Base-by-base conservation (phyloP, 2,888 invertebrate species). In the Seira sanloemensis region DNA sequence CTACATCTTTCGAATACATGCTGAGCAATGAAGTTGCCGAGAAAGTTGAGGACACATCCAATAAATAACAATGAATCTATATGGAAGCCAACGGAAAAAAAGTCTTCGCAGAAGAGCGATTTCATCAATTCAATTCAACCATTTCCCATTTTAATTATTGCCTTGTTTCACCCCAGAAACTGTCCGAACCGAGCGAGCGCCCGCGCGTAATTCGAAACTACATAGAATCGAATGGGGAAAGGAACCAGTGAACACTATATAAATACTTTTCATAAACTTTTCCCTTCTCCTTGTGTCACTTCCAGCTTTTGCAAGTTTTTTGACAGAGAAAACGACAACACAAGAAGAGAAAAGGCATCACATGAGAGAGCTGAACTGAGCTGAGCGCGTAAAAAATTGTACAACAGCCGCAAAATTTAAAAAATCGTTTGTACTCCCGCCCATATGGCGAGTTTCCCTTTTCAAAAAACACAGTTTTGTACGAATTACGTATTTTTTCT, bases 281-380 rank as follows among this genome's bases (percentile, higher is more conserved):
- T n/a, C n/a, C n/a, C n/a, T n/a, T n/a, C n/a, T n/a, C n/a, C n/a
- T n/a, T 18, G 12, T 58, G 58, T 58, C 58, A 58, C 58, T 58
- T 58, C 18, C 58, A 58, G 58, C 58, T 58, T n/a, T n/a, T 58
- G 58, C n/a, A 58, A 58, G 58, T 58, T n/a, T n/a, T n/a, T 58
- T 58, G 58, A 58, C 58, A 58, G 16, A 58, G n/a, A n/a, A 58
- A 58, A n/a, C n/a, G 16, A 58, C 58, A 18, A 58, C 58, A 58
- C 58, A 58, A 58, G n/a, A 7, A 58, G n/a, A n/a, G n/a, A 58
- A 58, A 37, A 58, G n/a, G 16, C 58, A 58, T 58, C 58, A 58
- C 12, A 18, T n/a, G n/a, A n/a, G n/a, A n/a, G n/a, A n/a, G n/a
- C n/a, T n/a, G n/a, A n/a, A n/a, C n/a, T n/a, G n/a, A n/a, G n/a